These are phyloP conservation scores for Apamea sordens DNA, from an alignment of 2,888 invertebrate species.

Conservation along the genomic window DNA sequence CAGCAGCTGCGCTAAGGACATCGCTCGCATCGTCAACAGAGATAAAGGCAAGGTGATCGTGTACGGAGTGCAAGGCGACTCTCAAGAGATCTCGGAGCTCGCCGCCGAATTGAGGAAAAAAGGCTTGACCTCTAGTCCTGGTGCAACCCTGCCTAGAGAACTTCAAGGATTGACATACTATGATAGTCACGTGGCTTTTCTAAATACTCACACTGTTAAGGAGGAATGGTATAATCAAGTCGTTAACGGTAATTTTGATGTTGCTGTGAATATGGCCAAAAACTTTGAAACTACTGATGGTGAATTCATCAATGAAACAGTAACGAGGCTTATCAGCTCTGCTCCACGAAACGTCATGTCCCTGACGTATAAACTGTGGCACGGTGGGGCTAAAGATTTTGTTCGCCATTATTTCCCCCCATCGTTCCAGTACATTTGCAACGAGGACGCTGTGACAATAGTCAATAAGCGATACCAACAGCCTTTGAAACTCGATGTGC, in stretches of 20 bases:
- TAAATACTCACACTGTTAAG: constrained; percentile 56
- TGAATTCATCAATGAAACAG: constrained; percentile 41
- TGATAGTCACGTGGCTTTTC: constrained; percentile 63
- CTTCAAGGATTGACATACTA: constrained; percentile 67
- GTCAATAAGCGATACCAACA: constrained; percentile 59
- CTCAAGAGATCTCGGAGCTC: constrained; percentile 63
- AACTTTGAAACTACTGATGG: constrained; percentile 40
- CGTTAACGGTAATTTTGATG: constrained; percentile 53
- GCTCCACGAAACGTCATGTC: constrained; percentile 58
- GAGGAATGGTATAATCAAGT: constrained; percentile 64
- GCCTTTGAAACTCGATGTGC: constrained; percentile 63
- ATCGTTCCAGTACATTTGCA: constrained; percentile 63
- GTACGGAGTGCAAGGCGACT: constrained; percentile 62
- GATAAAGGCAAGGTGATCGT: constrained; percentile 68
- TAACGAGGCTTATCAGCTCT: constrained; percentile 57
- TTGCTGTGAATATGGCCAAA: constrained; percentile 62
- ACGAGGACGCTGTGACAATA: constrained; percentile 64
- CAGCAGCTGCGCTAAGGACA: constrained; percentile 70
- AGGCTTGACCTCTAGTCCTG: constrained; percentile 52
- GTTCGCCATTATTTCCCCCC: constrained; percentile 66
- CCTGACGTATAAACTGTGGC: constrained; percentile 70
- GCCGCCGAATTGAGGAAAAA: constrained; percentile 56
- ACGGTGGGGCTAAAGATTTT: constrained; percentile 50
- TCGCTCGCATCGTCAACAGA: constrained; percentile 70
- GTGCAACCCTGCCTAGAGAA: constrained; percentile 54